Percentiles rank a stretch among this genome's conserved stretches.
phyloP scores from a whole-genome alignment of 2,797 vertebrate genomes.

The Rhinoraja longicauda region DNA sequence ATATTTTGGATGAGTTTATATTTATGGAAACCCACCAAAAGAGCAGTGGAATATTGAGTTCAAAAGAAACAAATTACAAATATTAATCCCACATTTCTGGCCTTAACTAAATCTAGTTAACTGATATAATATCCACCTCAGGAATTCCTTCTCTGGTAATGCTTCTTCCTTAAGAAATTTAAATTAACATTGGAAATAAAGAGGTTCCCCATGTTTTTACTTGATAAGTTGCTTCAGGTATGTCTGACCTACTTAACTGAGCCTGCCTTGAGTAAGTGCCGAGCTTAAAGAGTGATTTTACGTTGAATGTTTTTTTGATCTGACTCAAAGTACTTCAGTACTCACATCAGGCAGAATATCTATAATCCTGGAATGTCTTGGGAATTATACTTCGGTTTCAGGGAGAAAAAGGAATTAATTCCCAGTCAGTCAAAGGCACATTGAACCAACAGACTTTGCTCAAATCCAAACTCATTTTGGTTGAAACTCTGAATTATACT shows the following conservation, averaged over 20 bases:
- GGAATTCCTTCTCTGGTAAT: background rate
- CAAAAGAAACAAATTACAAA: background rate
- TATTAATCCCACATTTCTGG: background rate
- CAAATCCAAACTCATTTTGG: background rate
- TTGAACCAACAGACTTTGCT: background rate
- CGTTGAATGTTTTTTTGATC: background rate
- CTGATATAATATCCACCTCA: background rate
- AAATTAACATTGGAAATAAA: background rate
- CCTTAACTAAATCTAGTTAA: background rate
- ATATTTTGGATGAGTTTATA: background rate
- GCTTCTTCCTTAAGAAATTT: background rate
- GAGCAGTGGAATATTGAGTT: background rate
- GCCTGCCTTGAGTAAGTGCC: background rate
- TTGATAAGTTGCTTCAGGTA: background rate
- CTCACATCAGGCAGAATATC: background rate
- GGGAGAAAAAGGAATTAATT: conserved; percentile 14
- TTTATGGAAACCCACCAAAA: background rate
- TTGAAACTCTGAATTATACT: background rate
- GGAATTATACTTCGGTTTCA: background rate
- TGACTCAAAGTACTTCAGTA: background rate
- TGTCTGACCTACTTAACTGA: background rate
- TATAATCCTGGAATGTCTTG: background rate
- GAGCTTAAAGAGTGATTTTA: background rate
- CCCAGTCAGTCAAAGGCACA: background rate
- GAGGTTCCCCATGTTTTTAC: background rate